Evolutionary conservation across 2,888 invertebrate species (phyloP), one percentile per base, ranked within the genome.

Genomic region (Heliconius cydno): DNA sequence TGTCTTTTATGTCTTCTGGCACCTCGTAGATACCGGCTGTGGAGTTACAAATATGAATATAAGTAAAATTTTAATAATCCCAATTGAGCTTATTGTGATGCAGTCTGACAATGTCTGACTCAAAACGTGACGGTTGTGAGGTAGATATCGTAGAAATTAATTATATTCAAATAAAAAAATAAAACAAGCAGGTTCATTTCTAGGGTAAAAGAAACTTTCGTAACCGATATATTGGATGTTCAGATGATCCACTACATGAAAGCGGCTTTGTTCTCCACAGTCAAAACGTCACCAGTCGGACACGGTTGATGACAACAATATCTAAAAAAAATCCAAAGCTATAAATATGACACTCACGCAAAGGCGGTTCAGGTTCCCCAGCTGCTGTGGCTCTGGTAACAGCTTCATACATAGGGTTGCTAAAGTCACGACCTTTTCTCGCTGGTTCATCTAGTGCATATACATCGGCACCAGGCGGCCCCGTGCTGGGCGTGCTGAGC

Each of bases 391-490:
- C 96, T 83, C 96, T 95, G 84, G 97, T 97, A 78, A 97, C 97
- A 73, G 98, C 98, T 88, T 99, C 99, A 92, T 99, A 99, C 98
- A 99, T 99, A 73, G 99, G 99, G 95, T 99, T 99, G 88, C 98
- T 98, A 95, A 99, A 99, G 93, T 99, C 99, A 77, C 99, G 95
- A 80, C 97, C 97, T 91, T 98, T 98, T 85, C 96, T 96, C 85
- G 90, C 87, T 57, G 87, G 96, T 82, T 98, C 97, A 86, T 97
- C 97, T 86, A 98, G 88, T 77, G 94, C 97, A 92, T 98, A 98
- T 80, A 97, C 98, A 66, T 97, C 97, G 87, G 97, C 97, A 89
- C 96, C 96, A 46, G 88, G 86, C 79, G 87, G 83, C 7, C 87
- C 84, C 87, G 90, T 87, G 85, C 97, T 96, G 87, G 98, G 98